Base-by-base conservation (phyloP, 2,797 vertebrate genomes). In the Thaleichthys pacificus region DNA sequence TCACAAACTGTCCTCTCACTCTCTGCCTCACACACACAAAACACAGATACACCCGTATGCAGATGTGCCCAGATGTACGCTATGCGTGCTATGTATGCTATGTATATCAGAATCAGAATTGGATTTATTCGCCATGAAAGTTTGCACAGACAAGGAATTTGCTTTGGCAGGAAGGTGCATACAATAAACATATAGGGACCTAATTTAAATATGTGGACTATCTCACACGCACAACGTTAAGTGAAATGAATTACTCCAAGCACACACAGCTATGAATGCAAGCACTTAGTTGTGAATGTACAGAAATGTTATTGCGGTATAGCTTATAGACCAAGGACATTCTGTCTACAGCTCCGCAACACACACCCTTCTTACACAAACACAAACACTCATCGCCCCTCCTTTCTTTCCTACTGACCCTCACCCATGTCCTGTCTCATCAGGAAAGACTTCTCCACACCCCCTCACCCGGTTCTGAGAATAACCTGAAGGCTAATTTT, bases 401-500 rank as follows among this genome's bases (percentile, higher is more conserved):
- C 21, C 19, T 60, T 9, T 64, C 21, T 26, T 35, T 72, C 70
- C 61, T 56, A 58, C 49, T 72, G 69, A 77, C 80, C 78, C 74
- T 68, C 66, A 58, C 64, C 67, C 61, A 61, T 71, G 68, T 81
- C 64, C 61, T 65, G 68, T 68, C 72, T 66, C 71, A 67, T 65
- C 83, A 80, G 83, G 80, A 85, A 85, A 77, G 64, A 69, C 79
- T 73, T 57, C 70, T 69, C 69, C 70, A 71, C 76, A 68, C 74
- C 42, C 8, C 22, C 71, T 67, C 56, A 66, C 61, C 32, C 68
- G 57, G n/a, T 67, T 77, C 70, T 75, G 56, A 26, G 69, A 83
- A 83, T 81, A 81, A 77, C 69, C 76, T 62, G 22, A 4, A 21
- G 26, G 73, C 79, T 85, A 82, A 82, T 75, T 80, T 78, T 81